Percentiles rank a stretch among this genome's conserved stretches.
Evolutionary conservation across 2,888 invertebrate genomes (phyloP).

Genomic region (Pocota personata): DNA sequence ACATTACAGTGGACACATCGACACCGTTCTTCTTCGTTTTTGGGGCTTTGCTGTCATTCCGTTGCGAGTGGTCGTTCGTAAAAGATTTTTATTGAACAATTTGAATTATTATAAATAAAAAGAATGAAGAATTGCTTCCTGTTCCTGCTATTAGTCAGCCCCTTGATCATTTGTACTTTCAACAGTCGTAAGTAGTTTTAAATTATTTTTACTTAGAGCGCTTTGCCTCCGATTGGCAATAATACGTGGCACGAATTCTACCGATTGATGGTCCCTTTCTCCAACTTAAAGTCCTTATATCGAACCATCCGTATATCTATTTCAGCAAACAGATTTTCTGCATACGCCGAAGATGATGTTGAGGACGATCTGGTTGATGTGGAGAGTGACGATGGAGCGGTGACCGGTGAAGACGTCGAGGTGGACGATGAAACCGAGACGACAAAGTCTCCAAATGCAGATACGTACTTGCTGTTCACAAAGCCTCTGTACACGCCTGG

Average conservation of each 20-base stretch:
- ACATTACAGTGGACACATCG: slow-evolving; percentile 69
- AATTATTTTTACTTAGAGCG: slow-evolving; percentile 75
- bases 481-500: slow-evolving; percentile 88
- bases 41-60: slow-evolving; percentile 58
- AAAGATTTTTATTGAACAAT: slow-evolving; percentile 54
- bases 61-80: slow-evolving; percentile 33
- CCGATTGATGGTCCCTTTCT: slow-evolving; percentile 30
- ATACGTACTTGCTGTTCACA: slow-evolving; percentile 94
- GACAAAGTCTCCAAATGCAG: slow-evolving; percentile 93
- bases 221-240: slow-evolving; percentile 27
- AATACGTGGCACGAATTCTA: slow-evolving; percentile 66
- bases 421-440: slow-evolving; percentile 84
- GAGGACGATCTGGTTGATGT: slow-evolving; percentile 89
- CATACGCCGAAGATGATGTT: slow-evolving; percentile 84
- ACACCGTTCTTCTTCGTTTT: slow-evolving; percentile 57
- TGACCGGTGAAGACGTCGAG: slow-evolving; percentile 86
- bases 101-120: slow-evolving; percentile 57
- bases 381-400: slow-evolving; percentile 86
- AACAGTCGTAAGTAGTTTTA: slow-evolving; percentile 88
- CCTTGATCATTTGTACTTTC: slow-evolving; percentile 88
- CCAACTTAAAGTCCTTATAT: neutral
- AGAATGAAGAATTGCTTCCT: slow-evolving; percentile 89
- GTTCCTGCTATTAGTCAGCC: slow-evolving; percentile 87
- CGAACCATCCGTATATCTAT: slow-evolving; percentile 35
- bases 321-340: slow-evolving; percentile 84